These are phyloP conservation scores for Anabacerthia variegaticeps DNA, from an alignment of 2,797 vertebrate genomes.

Conservation along the genomic window DNA sequence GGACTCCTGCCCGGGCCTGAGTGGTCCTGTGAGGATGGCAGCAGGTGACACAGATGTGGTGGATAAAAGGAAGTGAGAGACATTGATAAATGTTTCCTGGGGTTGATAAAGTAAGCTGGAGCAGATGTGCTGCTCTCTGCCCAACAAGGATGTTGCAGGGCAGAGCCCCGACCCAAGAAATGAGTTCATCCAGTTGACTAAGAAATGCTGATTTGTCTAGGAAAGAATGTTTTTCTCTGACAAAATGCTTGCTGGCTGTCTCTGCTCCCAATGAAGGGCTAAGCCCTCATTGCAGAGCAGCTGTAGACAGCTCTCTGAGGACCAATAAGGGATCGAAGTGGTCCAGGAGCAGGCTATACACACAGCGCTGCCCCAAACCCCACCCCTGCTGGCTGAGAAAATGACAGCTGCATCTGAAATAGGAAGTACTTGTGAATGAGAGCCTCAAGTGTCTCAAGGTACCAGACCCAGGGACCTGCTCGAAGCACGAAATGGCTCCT, in stretches of 20 bases:
- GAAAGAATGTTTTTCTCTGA: not conserved
- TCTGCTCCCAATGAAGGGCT: not conserved
- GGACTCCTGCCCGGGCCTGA: not conserved
- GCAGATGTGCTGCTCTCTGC: not conserved
- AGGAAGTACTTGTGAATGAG: not conserved
- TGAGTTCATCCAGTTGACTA: fast-evolving
- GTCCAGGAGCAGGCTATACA: not conserved
- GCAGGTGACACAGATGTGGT: not conserved
- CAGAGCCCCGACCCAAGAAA: not conserved
- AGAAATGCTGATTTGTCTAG: not conserved
- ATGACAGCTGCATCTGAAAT: not conserved
- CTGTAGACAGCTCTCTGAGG: not conserved
- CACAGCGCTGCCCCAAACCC: not conserved
- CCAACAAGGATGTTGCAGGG: not conserved
- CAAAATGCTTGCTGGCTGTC: not conserved
- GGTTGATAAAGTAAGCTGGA: not conserved
- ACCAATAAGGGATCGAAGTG: fast-evolving
- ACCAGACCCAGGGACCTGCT: not conserved
- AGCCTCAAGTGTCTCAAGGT: not conserved
- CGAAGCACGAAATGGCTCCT: not conserved
- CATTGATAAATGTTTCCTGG: not conserved
- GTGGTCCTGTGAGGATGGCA: not conserved
- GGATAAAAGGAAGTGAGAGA: not conserved
- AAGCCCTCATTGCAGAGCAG: not conserved
- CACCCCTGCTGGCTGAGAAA: not conserved